Conservation (phyloP, 2,888 invertebrate genomes). For the Lepidonotus clava region DNA sequence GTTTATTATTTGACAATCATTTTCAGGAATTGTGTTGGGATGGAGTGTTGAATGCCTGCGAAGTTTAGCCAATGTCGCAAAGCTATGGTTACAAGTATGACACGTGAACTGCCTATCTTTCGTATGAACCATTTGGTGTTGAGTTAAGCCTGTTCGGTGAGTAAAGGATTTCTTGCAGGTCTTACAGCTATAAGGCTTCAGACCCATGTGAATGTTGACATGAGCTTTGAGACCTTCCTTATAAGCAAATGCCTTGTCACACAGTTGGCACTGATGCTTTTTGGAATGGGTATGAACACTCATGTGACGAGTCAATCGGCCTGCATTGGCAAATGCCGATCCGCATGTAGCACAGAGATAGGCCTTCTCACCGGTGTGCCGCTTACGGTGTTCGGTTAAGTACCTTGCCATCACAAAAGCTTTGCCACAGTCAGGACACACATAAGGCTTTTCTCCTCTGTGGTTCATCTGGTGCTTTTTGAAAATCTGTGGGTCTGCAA, state of each 20-base stretch:
- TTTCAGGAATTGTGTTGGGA: no score
- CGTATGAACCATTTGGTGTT: neutral
- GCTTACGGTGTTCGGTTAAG: neutral
- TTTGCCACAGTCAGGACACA: conserved; percentile 4
- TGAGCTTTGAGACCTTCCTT: neutral
- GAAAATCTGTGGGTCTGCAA: neutral
- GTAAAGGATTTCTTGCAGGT: neutral
- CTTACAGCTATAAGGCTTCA: neutral
- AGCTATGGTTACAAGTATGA: neutral
- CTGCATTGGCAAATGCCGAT: neutral
- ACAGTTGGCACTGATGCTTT: neutral
- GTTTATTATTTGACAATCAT: no score
- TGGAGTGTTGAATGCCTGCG: neutral
- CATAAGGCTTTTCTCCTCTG: neutral
- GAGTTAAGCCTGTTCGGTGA: neutral
- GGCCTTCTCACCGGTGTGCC: neutral
- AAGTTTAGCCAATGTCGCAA: neutral
- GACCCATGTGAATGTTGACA: neutral
- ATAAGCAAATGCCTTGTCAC: neutral
- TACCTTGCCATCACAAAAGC: conserved; percentile 1
- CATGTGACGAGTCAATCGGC: neutral
- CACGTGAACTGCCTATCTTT: neutral
- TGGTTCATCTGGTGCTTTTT: neutral
- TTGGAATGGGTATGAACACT: neutral
- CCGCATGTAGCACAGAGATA: conserved; percentile 26